Evolutionary conservation across 1,140 invertebrate genomes (phyloP).

Genomic region (Conopomorpha cramerella): DNA sequence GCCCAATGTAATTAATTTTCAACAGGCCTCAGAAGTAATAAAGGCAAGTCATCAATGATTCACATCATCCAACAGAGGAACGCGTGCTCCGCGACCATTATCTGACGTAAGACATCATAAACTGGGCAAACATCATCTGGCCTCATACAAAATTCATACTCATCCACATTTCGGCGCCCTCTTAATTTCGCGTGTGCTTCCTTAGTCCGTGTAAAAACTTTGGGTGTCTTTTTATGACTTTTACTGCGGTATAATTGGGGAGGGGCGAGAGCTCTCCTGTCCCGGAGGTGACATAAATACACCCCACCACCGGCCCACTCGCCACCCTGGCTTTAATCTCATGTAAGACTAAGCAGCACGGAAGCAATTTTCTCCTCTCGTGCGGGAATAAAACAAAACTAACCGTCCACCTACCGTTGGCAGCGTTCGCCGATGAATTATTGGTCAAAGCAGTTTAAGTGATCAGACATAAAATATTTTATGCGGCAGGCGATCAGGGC

Average conservation of each 20-base stretch:
- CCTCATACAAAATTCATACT: constrained; percentile 60
- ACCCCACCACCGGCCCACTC: constrained; percentile 30
- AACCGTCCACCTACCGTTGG: no score
- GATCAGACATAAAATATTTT: no score
- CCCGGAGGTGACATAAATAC: constrained; percentile 59
- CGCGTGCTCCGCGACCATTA: constrained; percentile 47
- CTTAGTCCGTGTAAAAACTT: constrained; percentile 59
- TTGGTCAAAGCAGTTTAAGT: no score
- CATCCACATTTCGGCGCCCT: constrained; percentile 59
- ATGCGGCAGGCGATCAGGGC: no score
- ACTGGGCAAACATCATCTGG: constrained; percentile 54
- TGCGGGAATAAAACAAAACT: no score
- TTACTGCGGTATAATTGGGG: constrained; percentile 61
- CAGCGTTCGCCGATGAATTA: no score
- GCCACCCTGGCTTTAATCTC: constrained; percentile 48
- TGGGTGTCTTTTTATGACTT: constrained; percentile 60
- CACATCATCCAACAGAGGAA: constrained; percentile 29
- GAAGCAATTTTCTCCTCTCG: no score
- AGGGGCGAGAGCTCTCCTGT: constrained; percentile 48
- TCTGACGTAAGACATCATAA: constrained; percentile 56
- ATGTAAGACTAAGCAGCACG: constrained; percentile 42
- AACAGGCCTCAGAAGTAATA: constrained; percentile 32
- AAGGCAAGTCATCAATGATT: constrained; percentile 47
- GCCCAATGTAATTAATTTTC: constrained; percentile 47
- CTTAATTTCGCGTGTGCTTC: constrained; percentile 58